Conservation (phyloP, 2,888 invertebrate species). For the Caenorhabditis doughertyi region DNA sequence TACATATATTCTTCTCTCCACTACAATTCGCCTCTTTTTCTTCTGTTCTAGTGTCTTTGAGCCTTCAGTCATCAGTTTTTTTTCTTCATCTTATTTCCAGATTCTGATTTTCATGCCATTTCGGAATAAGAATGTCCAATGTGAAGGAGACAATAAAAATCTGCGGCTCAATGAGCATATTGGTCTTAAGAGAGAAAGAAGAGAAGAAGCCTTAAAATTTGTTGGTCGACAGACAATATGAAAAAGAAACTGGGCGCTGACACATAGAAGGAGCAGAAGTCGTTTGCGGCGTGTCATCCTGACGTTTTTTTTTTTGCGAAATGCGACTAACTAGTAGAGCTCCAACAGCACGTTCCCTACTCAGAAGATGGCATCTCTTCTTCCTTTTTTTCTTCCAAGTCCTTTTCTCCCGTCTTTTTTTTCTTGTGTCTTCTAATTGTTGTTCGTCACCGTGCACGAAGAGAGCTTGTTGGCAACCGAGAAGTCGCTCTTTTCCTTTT, state of each 20-base stretch:
- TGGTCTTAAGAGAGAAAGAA: slow-evolving; percentile 3
- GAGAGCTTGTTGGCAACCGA: slow-evolving; percentile 8
- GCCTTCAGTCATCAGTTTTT: neutral
- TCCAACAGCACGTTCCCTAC: slow-evolving; percentile 18
- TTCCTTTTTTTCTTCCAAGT: slow-evolving; percentile 2
- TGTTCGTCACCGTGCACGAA: slow-evolving; percentile 45
- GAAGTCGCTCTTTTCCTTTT: neutral
- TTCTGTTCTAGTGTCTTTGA: slow-evolving; percentile 10
- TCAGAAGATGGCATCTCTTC: slow-evolving; percentile 4
- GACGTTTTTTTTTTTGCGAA: slow-evolving; percentile 38
- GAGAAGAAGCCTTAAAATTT: slow-evolving; percentile 14
- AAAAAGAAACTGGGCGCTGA: slow-evolving; percentile 24
- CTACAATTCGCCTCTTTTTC: slow-evolving; percentile 27
- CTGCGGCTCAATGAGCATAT: slow-evolving; percentile 52
- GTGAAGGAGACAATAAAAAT: slow-evolving; percentile 42
- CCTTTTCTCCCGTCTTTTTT: slow-evolving; percentile 33
- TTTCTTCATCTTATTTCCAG: slow-evolving; percentile 22
- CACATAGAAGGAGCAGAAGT: slow-evolving; percentile 33
- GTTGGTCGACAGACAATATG: slow-evolving; percentile 8
- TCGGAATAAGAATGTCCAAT: slow-evolving; percentile 1
- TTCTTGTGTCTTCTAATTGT: slow-evolving; percentile 53
- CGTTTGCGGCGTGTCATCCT: slow-evolving; percentile 52
- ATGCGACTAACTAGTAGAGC: slow-evolving; percentile 47
- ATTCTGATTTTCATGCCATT: slow-evolving; percentile 19
- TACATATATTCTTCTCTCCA: neutral